Base-by-base conservation (phyloP, 2,797 vertebrate genomes). In the Adelosebastes latens region DNA sequence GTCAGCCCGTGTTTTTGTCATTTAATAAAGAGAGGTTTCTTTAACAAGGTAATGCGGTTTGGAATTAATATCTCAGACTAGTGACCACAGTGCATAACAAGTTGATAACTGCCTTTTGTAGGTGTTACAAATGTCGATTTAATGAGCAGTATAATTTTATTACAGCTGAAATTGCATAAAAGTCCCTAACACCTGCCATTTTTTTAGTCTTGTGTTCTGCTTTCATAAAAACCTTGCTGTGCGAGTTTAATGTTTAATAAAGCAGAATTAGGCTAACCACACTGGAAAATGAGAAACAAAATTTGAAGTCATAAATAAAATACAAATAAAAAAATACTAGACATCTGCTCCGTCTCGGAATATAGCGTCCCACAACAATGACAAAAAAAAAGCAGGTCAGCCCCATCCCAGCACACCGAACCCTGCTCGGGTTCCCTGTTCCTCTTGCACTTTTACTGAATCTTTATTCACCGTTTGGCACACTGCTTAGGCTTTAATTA, bases 401-500 rank as follows among this genome's bases (percentile, higher is more conserved):
- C 69, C 78, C 73, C 74, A 46, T 88, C 89, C 80, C 87, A 67
- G 77, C 69, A 29, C 86, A 62, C 72, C 32, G 29, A 81, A 89
- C 85, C 73, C 80, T 82, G 86, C 87, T 76, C 25, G 20, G 79
- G 83, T 84, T 93, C 89, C 79, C 70, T 63, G 79, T 86, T 86
- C 84, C 87, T 90, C 77, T 77, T 84, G 81, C 92, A 87, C 86
- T 94, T 94, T 91, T 92, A 88, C 84, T 86, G 92, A 90, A 89
- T 95, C 94, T 95, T 95, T 94, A 95, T 95, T 94, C 94, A 93
- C 93, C 84, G 78, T 95, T 95, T 95, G 95, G 95, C 95, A 92
- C 75, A 13, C 82, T 76, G 92, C 93, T 92, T 82, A 80, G 88
- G 90, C 92, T 93, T 95, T 96, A 96, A 96, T 96, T 95, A 96